A percentile compares a stretch with the other conserved stretches of the same genome.
Evolutionary conservation across 1,140 invertebrate genomes (phyloP).

Genomic region (Macrobrachium nipponense): DNA sequence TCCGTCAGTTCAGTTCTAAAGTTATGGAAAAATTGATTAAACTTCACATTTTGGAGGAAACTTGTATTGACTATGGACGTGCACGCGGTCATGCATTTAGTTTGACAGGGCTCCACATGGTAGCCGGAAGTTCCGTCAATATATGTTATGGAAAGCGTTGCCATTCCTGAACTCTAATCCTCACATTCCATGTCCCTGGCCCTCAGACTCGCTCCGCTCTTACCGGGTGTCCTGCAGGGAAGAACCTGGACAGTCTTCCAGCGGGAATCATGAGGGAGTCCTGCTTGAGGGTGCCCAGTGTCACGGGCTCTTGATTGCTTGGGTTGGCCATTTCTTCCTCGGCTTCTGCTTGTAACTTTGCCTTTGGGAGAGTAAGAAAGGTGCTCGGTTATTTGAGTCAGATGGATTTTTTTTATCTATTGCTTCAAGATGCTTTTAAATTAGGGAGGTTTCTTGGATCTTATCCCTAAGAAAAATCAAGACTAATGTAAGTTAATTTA

Average conservation of each 20-base stretch:
- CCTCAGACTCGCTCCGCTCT: too few species aligned
- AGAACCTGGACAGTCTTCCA: constrained; percentile 55
- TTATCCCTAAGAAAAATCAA: too few species aligned
- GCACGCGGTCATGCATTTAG: too few species aligned
- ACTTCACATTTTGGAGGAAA: too few species aligned
- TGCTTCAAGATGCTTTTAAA: background rate
- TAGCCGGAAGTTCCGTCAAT: too few species aligned
- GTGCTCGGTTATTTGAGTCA: background rate
- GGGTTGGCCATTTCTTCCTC: constrained; percentile 28
- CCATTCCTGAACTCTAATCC: too few species aligned
- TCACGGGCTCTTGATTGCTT: constrained; percentile 48
- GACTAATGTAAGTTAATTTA: too few species aligned
- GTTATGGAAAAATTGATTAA: too few species aligned
- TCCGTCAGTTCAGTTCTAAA: too few species aligned
- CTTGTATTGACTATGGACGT: too few species aligned
- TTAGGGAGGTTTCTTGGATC: background rate
- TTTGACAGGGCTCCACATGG: too few species aligned
- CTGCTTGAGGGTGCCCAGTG: constrained; percentile 58
- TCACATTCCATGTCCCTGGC: background rate
- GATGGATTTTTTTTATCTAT: background rate
- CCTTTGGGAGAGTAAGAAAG: background rate
- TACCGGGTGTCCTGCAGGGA: constrained; percentile 62
- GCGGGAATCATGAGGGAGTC: constrained; percentile 64
- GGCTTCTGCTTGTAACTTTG: constrained; percentile 21
- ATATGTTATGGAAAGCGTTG: too few species aligned